Evolutionary conservation across 1,140 invertebrate genomes (phyloP), one percentile per base, ranked within the genome.

Genomic region (Drosophila albomicans): DNA sequence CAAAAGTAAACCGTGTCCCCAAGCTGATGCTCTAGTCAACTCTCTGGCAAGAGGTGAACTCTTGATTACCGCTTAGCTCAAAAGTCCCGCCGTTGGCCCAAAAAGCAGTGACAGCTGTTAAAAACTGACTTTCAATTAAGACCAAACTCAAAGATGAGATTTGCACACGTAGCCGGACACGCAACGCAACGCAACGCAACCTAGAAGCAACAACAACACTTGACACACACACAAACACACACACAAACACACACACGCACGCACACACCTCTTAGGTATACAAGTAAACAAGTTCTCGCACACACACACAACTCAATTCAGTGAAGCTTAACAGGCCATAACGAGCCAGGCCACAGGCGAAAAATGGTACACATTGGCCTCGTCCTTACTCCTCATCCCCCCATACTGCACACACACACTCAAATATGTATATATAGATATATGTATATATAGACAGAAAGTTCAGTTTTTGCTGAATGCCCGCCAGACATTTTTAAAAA

Each of bases 311-410:
- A 58, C 81, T 81, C 82, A 79, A 81, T 81, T 81, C 76, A 65
- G 79, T 70, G 79, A 79, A 82, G 79, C 84, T 80, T 88, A 82
- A 88, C 82, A 73, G 84, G 58, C 84, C 87, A 82, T 87, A 87
- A 87, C 82, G 84, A 87, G 69, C 66, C 68, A 78, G 76, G 82
- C 82, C 84, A 82, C 79, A 80, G 84, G 84, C 77, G 79, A 78
- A 87, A 75, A 67, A 67, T 10, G 8, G 28, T 67, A 52, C 38
- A 59, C 70, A 59, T 51, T 71, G 54, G 51, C 43, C 48, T 64
- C 11, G 15, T 25, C 15, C 46, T 15, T 25, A 0, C 15, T 25
- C 10, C 35, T 4, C 13, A 15, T 15, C 5, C 3, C 2, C 8
- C 6, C 35, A 38, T 0, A 38, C 35, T n/a, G 11, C 20, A 49